Percentiles rank a stretch among this genome's conserved stretches.
phyloP scores from a whole-genome alignment of 2,888 invertebrate genomes.

The Steinernema carpocapsae region DNA sequence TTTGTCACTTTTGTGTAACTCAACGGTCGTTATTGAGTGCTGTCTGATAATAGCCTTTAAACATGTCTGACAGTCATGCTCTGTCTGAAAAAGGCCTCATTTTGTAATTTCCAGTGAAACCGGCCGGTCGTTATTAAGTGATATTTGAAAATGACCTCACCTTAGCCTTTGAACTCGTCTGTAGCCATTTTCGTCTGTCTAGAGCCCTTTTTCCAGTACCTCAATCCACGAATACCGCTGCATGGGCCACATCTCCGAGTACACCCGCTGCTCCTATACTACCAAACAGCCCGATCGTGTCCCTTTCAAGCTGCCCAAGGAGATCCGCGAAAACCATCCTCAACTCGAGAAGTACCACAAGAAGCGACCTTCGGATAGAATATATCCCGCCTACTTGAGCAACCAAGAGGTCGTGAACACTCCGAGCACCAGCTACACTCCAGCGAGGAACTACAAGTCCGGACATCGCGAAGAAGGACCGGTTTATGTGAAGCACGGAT shows the following conservation, averaged over 20 bases:
- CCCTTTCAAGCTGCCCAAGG: constrained; percentile 77
- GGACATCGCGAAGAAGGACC: not conserved
- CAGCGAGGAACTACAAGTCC: constrained; percentile 45
- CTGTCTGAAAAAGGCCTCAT: not conserved
- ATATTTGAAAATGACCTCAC: no score
- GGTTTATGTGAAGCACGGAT: constrained; percentile 79
- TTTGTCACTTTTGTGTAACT: no score
- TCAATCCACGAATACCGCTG: constrained; percentile 81
- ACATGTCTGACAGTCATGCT: no score
- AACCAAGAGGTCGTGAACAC: not conserved
- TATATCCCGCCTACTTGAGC: not conserved
- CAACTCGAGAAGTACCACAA: not conserved
- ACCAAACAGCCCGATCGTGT: constrained; percentile 79
- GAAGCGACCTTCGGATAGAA: not conserved
- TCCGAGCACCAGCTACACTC: not conserved
- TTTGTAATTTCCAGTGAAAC: no score
- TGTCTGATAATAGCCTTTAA: no score
- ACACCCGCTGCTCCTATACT: constrained; percentile 83
- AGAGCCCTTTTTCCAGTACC: constrained; percentile 30
- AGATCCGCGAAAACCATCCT: constrained; percentile 71
- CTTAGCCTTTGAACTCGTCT: no score
- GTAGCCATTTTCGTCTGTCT: not conserved
- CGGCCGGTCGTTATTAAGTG: no score
- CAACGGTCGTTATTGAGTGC: no score
- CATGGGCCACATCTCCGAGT: constrained; percentile 82